Evolutionary conservation across 2,888 invertebrate species (phyloP).

Genomic region (Ethmia dodecea): DNA sequence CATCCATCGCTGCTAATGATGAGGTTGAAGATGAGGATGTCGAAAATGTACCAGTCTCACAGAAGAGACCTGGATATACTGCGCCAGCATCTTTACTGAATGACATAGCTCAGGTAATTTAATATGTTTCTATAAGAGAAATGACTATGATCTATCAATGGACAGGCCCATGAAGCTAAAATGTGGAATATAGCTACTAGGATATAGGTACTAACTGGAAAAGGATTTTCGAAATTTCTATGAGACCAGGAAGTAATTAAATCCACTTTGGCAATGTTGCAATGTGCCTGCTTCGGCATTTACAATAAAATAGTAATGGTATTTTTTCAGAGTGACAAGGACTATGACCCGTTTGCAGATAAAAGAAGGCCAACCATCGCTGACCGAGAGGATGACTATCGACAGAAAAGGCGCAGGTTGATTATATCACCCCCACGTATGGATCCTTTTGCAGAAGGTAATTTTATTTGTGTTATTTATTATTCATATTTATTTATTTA

Average conservation of each 20-base stretch:
- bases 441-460: slow-evolving; percentile 99
- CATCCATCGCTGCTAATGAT: slow-evolving; percentile 97
- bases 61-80: slow-evolving; percentile 87
- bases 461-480: neutral
- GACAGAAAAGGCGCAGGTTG: slow-evolving; percentile 90
- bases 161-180: no score
- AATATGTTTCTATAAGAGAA: no score
- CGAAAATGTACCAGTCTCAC: slow-evolving; percentile 83
- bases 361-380: slow-evolving; percentile 94
- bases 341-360: slow-evolving; percentile 96
- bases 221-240: no score
- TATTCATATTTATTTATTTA: no score
- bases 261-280: no score
- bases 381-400: slow-evolving; percentile 98
- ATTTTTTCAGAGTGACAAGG: slow-evolving; percentile 87
- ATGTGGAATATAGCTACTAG: no score
- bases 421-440: slow-evolving; percentile 97
- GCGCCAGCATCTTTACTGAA: slow-evolving; percentile 93
- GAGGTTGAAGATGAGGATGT: slow-evolving; percentile 97
- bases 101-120: slow-evolving; percentile 90
- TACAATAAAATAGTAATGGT: neutral
- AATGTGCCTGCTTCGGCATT: neutral
- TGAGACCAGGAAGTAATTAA: no score
- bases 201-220: no score
- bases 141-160: no score